Base-by-base conservation (phyloP, 2,113 vertebrate species). In the Blennius ocellaris region DNA sequence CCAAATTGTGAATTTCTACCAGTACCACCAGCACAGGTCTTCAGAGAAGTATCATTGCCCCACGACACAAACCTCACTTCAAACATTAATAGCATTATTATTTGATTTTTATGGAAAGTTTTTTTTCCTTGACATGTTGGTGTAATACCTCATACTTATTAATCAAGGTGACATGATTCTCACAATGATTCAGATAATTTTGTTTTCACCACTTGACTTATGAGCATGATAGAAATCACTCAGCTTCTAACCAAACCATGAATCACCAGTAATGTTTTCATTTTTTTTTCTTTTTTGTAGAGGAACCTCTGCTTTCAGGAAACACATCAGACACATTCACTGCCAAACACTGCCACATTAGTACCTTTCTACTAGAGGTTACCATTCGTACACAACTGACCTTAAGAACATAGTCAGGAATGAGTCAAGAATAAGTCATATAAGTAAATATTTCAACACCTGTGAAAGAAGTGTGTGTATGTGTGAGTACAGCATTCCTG, bases 361-460 rank as follows among this genome's bases (percentile, higher is more conserved):
- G 6, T 30, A 7, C 11, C 5, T 1, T 39, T 47, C 2, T 51
- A 5, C 57, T 39, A 39, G 12, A 30, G n/a, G 36, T 75, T 14
- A 5, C 12, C 45, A 71, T 3, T 0, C 12, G 51, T 15, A 3
- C 51, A 56, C 41, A 12, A 11, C 14, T 48, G 50, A 16, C 51
- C 50, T 15, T n/a, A 17, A 17, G 7, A 61, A 56, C 45, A 72
- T 51, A 40, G 16, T 53, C 2, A 49, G 48, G 6, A 15, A 15
- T 87, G 72, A 87, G 17, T 83, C 69, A 76, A 52, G 6, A 15
- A 15, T 87, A 69, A 87, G 17, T 83, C 69, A 76, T 68, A 6
- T 69, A n/a, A n/a, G 7, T 12, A 3, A 1, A 17, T 11, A 45
- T n/a, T 45, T 48, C 55, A 47, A 40, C 56, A 66, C 48, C 39